Evolutionary conservation across 1,140 invertebrate genomes (phyloP).

Genomic region (Eriocheir sinensis): DNA sequence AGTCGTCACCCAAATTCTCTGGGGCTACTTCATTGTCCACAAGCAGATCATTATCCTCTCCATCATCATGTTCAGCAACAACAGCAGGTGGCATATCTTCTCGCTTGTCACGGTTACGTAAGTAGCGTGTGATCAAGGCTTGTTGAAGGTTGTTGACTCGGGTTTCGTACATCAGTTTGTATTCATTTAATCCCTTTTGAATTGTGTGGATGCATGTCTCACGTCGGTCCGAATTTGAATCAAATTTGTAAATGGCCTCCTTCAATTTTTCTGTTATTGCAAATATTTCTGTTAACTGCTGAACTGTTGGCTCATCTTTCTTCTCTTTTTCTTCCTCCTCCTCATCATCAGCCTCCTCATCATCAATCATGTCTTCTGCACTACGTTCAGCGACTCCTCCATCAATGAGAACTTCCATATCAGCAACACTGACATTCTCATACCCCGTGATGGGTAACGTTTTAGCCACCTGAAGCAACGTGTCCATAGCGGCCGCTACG

Average conservation of each 20-base stretch:
- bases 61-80: too few species aligned
- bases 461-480: neutral
- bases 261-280: constrained; percentile 5
- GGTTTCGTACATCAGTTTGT: too few species aligned
- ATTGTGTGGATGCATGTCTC: neutral
- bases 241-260: neutral
- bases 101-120: too few species aligned
- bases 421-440: neutral
- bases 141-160: too few species aligned
- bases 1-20: too few species aligned
- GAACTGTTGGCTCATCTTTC: neutral
- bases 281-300: neutral
- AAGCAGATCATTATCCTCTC: too few species aligned
- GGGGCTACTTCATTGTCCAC: too few species aligned
- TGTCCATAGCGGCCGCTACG: neutral
- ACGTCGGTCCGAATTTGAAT: neutral
- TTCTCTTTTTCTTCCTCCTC: neutral
- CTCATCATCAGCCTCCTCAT: neutral
- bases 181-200: neutral
- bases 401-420: neutral
- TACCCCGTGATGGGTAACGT: neutral
- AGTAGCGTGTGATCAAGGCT: too few species aligned
- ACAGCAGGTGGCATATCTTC: too few species aligned
- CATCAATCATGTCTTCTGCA: neutral
- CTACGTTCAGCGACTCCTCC: neutral